Conservation (phyloP, 2,888 invertebrate genomes). For the Apomyelois bistriatella region DNA sequence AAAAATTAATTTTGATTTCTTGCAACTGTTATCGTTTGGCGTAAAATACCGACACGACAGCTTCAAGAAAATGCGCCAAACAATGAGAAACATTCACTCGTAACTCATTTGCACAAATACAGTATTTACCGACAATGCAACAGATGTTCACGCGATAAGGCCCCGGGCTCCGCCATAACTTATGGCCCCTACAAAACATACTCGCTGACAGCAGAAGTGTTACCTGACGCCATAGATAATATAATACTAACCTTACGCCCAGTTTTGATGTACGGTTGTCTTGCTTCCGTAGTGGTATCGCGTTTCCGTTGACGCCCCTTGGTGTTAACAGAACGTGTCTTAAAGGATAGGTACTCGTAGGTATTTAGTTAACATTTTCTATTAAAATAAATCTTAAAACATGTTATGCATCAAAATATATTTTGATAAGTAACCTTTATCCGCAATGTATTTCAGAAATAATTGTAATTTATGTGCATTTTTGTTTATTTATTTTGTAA, state of each 20-base stretch:
- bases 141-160: constrained; percentile 8
- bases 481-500: no score
- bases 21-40: no score
- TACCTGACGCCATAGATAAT: constrained; percentile 40
- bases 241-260: constrained; percentile 39
- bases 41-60: background rate
- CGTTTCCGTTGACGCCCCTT: constrained; percentile 49
- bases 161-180: background rate
- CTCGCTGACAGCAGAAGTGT: constrained; percentile 20
- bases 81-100: background rate
- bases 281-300: constrained; percentile 36
- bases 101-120: constrained; percentile 1
- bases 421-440: no score
- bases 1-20: no score
- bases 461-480: no score
- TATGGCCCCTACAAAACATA: constrained; percentile 14
- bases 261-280: constrained; percentile 48
- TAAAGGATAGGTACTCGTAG: no score
- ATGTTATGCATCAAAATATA: no score
- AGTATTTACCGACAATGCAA: constrained; percentile 7
- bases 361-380: background rate
- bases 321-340: constrained; percentile 23
- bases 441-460: no score
- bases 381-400: no score
- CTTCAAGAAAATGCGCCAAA: background rate